Evolutionary conservation across 2,888 invertebrate genomes (phyloP).

Genomic region (Cerceris ruficornis): DNA sequence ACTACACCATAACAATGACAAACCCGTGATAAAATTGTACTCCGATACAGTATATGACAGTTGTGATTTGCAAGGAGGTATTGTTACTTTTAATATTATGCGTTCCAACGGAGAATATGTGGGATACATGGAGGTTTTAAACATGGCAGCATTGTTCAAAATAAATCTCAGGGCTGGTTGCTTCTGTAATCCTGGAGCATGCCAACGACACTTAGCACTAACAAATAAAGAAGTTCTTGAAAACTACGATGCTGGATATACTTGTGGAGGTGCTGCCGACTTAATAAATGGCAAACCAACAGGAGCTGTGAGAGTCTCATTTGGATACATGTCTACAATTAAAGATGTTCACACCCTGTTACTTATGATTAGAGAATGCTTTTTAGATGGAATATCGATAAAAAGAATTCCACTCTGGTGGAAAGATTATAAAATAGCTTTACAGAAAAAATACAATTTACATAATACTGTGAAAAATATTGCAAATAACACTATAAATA

Average conservation of each 20-base stretch:
- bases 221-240: conserved; percentile 87
- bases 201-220: conserved; percentile 90
- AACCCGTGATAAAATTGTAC: conserved; percentile 88
- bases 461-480: conserved; percentile 12
- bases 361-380: conserved; percentile 89
- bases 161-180: conserved; percentile 96
- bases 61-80: conserved; percentile 88
- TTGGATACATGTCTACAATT: conserved; percentile 93
- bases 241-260: conserved; percentile 93
- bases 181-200: conserved; percentile 98
- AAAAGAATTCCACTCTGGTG: conserved; percentile 77
- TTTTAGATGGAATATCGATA: conserved; percentile 84
- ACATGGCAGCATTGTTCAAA: conserved; percentile 93
- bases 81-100: conserved; percentile 94
- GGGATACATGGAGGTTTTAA: conserved; percentile 95
- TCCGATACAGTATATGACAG: conserved; percentile 87
- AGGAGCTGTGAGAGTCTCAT: conserved; percentile 95
- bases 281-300: conserved; percentile 93
- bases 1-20: conserved; percentile 89
- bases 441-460: conserved; percentile 40
- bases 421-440: conserved; percentile 49
- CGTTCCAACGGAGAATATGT: conserved; percentile 90
- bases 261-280: conserved; percentile 95
- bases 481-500: conserved; percentile 1
- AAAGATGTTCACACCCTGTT: conserved; percentile 89